Conservation (phyloP, 2,113 vertebrate genomes). For the Sardina pilchardus region DNA sequence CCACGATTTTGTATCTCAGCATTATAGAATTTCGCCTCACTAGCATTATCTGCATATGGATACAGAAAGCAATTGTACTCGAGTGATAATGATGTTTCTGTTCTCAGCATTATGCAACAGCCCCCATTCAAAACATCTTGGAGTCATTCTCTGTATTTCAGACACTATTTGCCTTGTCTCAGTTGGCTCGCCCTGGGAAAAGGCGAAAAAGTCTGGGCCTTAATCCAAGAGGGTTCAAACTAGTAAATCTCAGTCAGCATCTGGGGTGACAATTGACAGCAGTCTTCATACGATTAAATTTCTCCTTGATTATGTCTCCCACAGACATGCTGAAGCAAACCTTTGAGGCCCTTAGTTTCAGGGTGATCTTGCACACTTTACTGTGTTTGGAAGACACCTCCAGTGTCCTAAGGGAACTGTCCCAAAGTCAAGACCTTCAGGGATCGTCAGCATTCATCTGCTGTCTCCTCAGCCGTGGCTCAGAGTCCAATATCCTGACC, state of each 20-base stretch:
- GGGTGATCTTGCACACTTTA: slow-evolving; percentile 48
- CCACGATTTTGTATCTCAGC: background rate
- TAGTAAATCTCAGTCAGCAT: background rate
- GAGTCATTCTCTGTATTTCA: background rate
- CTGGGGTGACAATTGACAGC: background rate
- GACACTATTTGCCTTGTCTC: background rate
- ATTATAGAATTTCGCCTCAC: background rate
- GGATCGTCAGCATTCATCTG: slow-evolving; percentile 72
- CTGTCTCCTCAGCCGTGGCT: slow-evolving; percentile 74
- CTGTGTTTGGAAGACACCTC: slow-evolving; percentile 38
- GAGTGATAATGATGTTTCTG: background rate
- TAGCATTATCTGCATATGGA: background rate
- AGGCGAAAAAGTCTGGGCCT: background rate
- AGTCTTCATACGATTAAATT: background rate
- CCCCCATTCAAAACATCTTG: slow-evolving; percentile 10
- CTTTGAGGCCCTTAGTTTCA: slow-evolving; percentile 70
- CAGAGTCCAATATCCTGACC: slow-evolving; percentile 63
- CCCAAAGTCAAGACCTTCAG: slow-evolving; percentile 57
- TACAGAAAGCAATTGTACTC: background rate
- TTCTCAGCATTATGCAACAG: slow-evolving; percentile 7
- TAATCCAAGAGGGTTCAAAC: background rate
- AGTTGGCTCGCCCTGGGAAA: background rate
- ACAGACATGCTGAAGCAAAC: slow-evolving; percentile 66
- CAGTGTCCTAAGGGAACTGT: slow-evolving; percentile 51
- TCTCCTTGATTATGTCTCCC: background rate